Evolutionary conservation across 2,888 invertebrate species (phyloP).

Genomic region (Aphodius sticticus): DNA sequence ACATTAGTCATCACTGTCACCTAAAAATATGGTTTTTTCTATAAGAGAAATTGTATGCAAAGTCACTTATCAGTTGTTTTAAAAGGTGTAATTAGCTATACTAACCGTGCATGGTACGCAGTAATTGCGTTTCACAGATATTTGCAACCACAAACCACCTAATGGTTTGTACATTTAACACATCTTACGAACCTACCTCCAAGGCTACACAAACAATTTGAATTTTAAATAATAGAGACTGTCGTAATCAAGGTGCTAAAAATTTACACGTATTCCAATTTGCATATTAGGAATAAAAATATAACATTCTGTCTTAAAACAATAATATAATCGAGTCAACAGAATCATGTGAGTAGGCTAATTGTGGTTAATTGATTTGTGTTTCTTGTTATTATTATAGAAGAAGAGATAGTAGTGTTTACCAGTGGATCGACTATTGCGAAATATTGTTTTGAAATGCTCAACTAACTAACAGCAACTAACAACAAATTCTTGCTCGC

Average conservation of each 20-base stretch:
- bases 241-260: neutral
- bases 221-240: neutral
- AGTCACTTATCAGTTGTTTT: too few species aligned
- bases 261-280: neutral
- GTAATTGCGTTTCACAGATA: neutral
- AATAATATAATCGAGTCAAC: neutral
- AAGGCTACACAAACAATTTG: neutral
- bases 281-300: neutral
- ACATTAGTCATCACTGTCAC: too few species aligned
- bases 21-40: too few species aligned
- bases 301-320: neutral
- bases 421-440: neutral
- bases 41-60: too few species aligned
- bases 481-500: neutral
- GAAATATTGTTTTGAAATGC: neutral
- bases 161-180: neutral
- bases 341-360: neutral
- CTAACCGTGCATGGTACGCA: neutral
- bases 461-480: neutral
- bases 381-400: too few species aligned
- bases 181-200: neutral
- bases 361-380: neutral
- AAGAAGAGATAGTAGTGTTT: neutral
- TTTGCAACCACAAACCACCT: neutral
- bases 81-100: neutral